These are phyloP conservation scores for Furcifer pardalis DNA, from an alignment of 2,797 vertebrate species.

Conservation along the genomic window DNA sequence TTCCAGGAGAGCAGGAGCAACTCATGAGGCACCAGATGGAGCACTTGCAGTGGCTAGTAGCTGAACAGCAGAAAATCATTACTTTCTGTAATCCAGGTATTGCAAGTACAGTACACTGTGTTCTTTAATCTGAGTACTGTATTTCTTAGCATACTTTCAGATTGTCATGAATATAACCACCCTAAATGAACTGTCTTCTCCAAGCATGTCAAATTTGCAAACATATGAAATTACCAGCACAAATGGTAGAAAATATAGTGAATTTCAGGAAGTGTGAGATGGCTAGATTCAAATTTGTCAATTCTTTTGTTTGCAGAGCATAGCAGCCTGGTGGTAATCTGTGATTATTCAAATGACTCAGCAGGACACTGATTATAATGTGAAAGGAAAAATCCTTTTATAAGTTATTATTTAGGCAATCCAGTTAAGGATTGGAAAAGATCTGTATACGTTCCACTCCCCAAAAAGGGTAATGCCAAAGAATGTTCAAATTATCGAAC, in stretches of 20 bases:
- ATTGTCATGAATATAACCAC: not conserved
- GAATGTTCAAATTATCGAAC: no score
- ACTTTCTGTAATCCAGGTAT: constrained; percentile 72
- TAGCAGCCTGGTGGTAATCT: no score
- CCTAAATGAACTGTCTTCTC: not conserved
- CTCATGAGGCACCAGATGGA: constrained; percentile 69
- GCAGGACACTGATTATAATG: no score
- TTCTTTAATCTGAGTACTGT: not conserved
- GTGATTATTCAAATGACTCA: no score
- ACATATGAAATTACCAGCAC: not conserved
- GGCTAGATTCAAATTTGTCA: not conserved
- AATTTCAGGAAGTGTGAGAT: not conserved
- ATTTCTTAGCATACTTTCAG: not conserved
- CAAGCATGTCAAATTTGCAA: not conserved
- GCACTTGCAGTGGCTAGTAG: constrained; percentile 73
- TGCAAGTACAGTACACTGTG: not conserved
- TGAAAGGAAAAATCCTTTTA: no score
- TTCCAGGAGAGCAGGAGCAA: constrained; percentile 45
- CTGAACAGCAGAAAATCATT: constrained; percentile 74
- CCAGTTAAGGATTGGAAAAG: no score
- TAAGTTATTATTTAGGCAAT: no score
- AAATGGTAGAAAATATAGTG: not conserved
- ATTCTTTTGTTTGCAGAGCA: not conserved
- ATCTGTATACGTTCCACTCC: no score
- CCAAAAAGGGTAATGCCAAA: no score